Evolutionary conservation across 2,113 vertebrate species (phyloP), one percentile per base, ranked within the genome.

Genomic region (Psittacus erithacus): DNA sequence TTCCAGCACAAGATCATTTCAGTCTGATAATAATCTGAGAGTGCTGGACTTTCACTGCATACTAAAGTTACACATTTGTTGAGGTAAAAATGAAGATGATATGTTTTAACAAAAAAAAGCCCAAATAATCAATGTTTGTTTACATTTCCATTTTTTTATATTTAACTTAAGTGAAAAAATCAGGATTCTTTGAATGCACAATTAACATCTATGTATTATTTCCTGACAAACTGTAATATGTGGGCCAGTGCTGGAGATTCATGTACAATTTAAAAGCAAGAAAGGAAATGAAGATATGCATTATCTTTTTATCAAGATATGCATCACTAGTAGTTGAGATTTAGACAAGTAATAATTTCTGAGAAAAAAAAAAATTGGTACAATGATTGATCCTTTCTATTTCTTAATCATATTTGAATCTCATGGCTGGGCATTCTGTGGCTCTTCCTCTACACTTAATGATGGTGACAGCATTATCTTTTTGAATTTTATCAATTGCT

Each of bases 1-100:
- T 83, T 82, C 35, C 17, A 85, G 55, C 46, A 86, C 43, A 92
- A 88, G n/a, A 95, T 71, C 28, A 83, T 93, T 80, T 89, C 46
- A 64, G 49, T 8, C 20, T 53, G 53, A 92, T 70, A 87, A 59
- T 75, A 85, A 76, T 94, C 65, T 91, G 29, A 70, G 20, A 80
- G 13, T n/a, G 23, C 7, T 74, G 59, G n/a, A 90, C 17, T 75
- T 85, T 10, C 53, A 44, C 33, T 43, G 43, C 47, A 52, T 73
- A 60, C 18, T 60, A 38, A 76, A 79, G 25, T 63, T 87, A 55
- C 28, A 44, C 20, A 33, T 13, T 69, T 10, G 17, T 53, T 19
- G 23, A 78, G 86, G 17, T 2, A n/a, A 24, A 82, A 91, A 53
- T 59, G 11, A 91, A 93, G 43, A 46, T 47, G 2, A 87, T 31